Evolutionary conservation across 2,113 vertebrate genomes (phyloP), one percentile per base, ranked within the genome.

Genomic region (Ageneiosus marmoratus): DNA sequence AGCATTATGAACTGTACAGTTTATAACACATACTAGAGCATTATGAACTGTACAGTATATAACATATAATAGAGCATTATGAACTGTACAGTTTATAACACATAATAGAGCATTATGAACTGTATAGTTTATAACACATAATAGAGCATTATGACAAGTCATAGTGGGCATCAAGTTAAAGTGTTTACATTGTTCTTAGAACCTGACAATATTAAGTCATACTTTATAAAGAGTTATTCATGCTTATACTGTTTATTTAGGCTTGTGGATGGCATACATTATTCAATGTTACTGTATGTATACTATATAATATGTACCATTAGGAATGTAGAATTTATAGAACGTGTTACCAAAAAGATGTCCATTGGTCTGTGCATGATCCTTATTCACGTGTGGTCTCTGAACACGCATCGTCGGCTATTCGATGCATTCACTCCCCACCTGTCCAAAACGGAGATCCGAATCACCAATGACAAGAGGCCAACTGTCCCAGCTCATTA

Each of bases 401-500:
- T 44, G 32, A 29, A 41, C 22, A 46, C 46, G n/a, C 73, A 51
- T 67, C n/a, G 48, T 84, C 20, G 51, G 22, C 69, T 60, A 75
- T 34, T 88, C 51, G 80, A 77, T 60, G 76, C 46, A 56, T 75
- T 84, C 63, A 80, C n/a, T 83, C 80, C 77, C 87, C 81, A 74
- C 70, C 56, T 56, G 75, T 86, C 82, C 83, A 60, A 65, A 11
- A 10, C 60, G 8, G 63, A 84, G 83, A 83, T 85, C 37, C 29
- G 80, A 84, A 85, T 86, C 78, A 81, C 77, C 85, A 81, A 56
- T 69, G 87, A 88, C 87, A 88, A 83, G 85, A 83, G 83, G 80
- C 85, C 87, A 83, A 86, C 87, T 88, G 87, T 81, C 65, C 78
- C 46, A 10, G 4, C 83, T 88, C 83, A 88, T 88, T 85, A 88